A percentile compares a stretch with the other conserved stretches of the same genome.
Evolutionary conservation across 2,113 vertebrate genomes (phyloP).

Genomic region (Eleginops maclovinus): DNA sequence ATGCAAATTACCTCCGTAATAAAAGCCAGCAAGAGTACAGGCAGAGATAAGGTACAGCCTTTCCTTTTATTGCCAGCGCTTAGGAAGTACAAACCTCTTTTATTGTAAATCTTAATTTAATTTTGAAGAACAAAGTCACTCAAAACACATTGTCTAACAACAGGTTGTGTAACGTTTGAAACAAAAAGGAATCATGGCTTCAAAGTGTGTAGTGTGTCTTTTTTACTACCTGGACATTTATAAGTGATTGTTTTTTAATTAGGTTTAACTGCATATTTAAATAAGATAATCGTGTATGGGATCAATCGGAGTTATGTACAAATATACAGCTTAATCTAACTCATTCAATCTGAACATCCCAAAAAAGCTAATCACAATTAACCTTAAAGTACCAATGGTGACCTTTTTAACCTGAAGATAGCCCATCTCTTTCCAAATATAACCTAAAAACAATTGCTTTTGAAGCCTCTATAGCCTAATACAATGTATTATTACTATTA

Average conservation of each 20-base stretch:
- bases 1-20: conserved; percentile 84
- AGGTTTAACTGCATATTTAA: background rate
- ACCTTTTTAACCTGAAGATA: background rate
- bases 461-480: too few species aligned
- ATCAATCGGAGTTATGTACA: conserved; percentile 1
- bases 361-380: background rate
- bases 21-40: conserved; percentile 74
- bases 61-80: conserved; percentile 72
- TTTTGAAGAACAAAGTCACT: conserved; percentile 75
- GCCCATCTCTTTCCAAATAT: background rate
- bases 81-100: conserved; percentile 74
- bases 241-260: conserved; percentile 5
- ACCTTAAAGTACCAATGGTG: background rate
- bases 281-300: conserved; percentile 2
- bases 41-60: conserved; percentile 81
- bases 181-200: conserved; percentile 60
- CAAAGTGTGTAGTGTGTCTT: conserved; percentile 49
- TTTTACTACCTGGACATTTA: conserved; percentile 27
- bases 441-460: background rate
- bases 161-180: conserved; percentile 64
- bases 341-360: background rate
- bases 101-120: conserved; percentile 79
- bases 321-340: background rate
- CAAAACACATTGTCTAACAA: conserved; percentile 67
- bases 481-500: background rate